Conservation (phyloP, 1,140 invertebrate genomes). For the Apis dorsata region DNA sequence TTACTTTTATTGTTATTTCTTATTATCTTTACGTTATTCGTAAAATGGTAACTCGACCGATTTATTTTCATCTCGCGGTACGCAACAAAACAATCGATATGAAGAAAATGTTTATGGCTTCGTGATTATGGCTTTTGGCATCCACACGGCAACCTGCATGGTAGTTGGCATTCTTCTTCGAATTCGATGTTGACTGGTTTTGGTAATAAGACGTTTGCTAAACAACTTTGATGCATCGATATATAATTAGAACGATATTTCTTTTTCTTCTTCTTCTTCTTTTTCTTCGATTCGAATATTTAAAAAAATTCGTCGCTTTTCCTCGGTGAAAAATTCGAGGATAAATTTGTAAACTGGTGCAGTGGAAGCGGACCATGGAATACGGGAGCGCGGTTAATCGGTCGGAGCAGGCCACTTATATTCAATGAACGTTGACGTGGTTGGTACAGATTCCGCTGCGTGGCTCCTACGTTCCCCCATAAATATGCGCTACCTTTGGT, state of each 20-base stretch:
- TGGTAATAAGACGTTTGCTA: neutral
- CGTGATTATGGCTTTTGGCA: conserved; percentile 37
- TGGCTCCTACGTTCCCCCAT: conserved; percentile 16
- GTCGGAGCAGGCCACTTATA: conserved; percentile 23
- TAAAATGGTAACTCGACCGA: neutral
- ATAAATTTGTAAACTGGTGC: conserved; percentile 15
- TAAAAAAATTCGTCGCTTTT: too few species aligned
- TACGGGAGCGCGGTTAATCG: conserved; percentile 15
- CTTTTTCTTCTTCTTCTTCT: too few species aligned
- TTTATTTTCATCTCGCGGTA: neutral
- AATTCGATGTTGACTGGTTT: conserved; percentile 25
- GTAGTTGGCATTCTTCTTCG: conserved; percentile 28
- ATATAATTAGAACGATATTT: neutral
- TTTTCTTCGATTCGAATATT: too few species aligned
- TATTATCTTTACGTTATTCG: neutral
- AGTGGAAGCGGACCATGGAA: neutral
- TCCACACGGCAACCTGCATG: neutral
- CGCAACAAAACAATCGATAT: neutral
- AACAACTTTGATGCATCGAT: neutral
- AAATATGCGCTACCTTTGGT: conserved; percentile 31
- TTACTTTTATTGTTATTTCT: too few species aligned
- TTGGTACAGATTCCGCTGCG: conserved; percentile 17
- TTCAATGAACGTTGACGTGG: conserved; percentile 43
- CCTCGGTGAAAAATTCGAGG: too few species aligned
- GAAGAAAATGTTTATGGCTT: conserved; percentile 36